Conservation (phyloP, 2,888 invertebrate species). For the Litoditis marina region DNA sequence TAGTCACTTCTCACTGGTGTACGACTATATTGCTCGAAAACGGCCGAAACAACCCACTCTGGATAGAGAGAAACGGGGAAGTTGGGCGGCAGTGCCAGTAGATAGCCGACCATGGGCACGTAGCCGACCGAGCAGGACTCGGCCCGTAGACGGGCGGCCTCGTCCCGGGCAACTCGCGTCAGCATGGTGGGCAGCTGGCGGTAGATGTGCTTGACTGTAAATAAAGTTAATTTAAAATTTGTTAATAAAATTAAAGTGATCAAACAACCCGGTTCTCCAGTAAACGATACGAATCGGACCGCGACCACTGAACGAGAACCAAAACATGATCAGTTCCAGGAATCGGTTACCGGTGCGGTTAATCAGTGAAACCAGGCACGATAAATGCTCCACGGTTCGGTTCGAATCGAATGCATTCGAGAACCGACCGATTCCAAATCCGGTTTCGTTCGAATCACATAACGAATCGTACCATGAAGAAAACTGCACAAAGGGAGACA, state of each 20-base stretch:
- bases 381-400: too few species aligned
- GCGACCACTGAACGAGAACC: too few species aligned
- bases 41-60: constrained; percentile 17
- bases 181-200: constrained; percentile 74
- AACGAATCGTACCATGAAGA: background rate
- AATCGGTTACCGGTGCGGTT: too few species aligned
- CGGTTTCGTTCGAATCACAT: too few species aligned
- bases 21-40: background rate
- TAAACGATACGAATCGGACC: too few species aligned
- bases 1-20: background rate
- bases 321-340: too few species aligned
- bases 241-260: too few species aligned
- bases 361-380: too few species aligned
- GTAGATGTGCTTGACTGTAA: constrained; percentile 72
- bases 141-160: constrained; percentile 61
- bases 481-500: too few species aligned
- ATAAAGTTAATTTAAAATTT: background rate
- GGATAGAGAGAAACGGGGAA: constrained; percentile 17
- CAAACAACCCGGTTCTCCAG: too few species aligned
- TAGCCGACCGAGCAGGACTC: constrained; percentile 63
- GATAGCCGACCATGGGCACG: constrained; percentile 72
- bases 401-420: too few species aligned
- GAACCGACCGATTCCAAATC: too few species aligned
- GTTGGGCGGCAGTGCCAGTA: constrained; percentile 72
- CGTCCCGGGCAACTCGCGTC: constrained; percentile 73